Conservation (phyloP, 2,888 invertebrate species). For the Ophion slaviceki region DNA sequence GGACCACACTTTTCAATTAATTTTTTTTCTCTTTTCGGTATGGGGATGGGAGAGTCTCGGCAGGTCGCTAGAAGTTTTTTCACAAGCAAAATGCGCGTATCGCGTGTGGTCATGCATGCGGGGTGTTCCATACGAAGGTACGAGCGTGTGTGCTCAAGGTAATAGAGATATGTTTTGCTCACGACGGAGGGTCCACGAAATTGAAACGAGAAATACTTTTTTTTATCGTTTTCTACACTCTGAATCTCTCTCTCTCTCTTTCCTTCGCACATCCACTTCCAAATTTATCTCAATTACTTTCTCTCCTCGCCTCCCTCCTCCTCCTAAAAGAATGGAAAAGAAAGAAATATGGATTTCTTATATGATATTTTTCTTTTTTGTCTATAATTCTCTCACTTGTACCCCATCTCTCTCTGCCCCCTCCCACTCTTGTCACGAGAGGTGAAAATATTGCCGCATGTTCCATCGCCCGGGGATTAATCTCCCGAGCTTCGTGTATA, state of each 20-base stretch:
- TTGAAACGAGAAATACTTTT: conserved; percentile 70
- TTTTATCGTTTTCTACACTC: conserved; percentile 7
- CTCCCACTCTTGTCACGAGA: conserved; percentile 1
- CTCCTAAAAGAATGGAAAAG: background rate
- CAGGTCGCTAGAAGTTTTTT: conserved; percentile 27
- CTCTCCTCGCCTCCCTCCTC: background rate
- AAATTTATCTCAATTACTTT: conserved; percentile 3
- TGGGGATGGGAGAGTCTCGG: conserved; percentile 14
- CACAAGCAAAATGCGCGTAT: conserved; percentile 52
- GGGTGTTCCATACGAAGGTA: conserved; percentile 1
- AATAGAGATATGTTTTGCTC: conserved; percentile 74
- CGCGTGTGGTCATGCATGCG: conserved; percentile 62
- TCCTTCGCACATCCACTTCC: background rate
- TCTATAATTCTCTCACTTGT: conserved; percentile 7
- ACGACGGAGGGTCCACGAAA: conserved; percentile 72
- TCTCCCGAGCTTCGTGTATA: conserved; percentile 28
- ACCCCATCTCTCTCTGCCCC: background rate
- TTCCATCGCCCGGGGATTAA: conserved; percentile 28
- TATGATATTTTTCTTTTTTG: background rate
- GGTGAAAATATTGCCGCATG: conserved; percentile 61
- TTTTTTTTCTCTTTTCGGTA: conserved; percentile 31
- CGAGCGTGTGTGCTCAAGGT: conserved; percentile 50
- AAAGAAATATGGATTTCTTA: conserved; percentile 10
- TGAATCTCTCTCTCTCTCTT: background rate
- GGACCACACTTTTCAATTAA: conserved; percentile 60